A percentile compares a stretch with the other conserved stretches of the same genome.
These are phyloP conservation scores for Chloroclystis v-ata DNA, from an alignment of 2,888 invertebrate genomes.

Conservation along the genomic window DNA sequence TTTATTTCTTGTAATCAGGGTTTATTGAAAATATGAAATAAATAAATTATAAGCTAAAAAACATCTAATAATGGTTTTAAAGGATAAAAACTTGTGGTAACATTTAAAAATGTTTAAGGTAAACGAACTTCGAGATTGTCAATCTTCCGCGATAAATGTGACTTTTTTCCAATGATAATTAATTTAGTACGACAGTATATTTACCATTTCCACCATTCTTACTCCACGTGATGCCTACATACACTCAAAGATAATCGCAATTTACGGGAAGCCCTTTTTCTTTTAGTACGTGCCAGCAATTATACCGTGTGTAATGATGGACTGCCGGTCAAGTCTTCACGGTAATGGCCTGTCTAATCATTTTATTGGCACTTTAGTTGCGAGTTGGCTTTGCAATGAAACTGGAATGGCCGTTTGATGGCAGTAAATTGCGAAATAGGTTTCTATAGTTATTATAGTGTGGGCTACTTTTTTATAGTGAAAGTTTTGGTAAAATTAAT, in stretches of 20 bases:
- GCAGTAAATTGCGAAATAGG: constrained; percentile 31
- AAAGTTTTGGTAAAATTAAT: no score
- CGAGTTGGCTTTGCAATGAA: constrained; percentile 31
- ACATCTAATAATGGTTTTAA: no score
- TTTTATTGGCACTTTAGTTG: constrained; percentile 42
- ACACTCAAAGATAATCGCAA: constrained; percentile 77
- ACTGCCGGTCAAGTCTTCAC: constrained; percentile 39
- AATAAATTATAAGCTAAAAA: no score
- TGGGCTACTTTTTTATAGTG: no score
- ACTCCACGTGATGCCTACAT: constrained; percentile 35
- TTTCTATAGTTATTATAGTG: background rate
- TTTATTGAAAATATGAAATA: no score
- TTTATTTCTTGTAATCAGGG: no score
- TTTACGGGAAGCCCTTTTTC: constrained; percentile 65
- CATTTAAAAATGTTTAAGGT: no score
- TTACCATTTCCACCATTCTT: constrained; percentile 9
- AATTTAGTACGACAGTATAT: no score
- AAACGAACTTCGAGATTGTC: no score
- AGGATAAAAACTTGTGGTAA: no score
- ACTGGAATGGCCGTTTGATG: constrained; percentile 30
- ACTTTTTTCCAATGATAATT: no score
- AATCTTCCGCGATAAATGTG: no score
- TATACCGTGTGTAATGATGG: constrained; percentile 59
- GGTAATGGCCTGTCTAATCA: constrained; percentile 45
- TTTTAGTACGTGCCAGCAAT: constrained; percentile 60